Conservation (phyloP, 2,888 invertebrate genomes). For the Atethmia centrago region DNA sequence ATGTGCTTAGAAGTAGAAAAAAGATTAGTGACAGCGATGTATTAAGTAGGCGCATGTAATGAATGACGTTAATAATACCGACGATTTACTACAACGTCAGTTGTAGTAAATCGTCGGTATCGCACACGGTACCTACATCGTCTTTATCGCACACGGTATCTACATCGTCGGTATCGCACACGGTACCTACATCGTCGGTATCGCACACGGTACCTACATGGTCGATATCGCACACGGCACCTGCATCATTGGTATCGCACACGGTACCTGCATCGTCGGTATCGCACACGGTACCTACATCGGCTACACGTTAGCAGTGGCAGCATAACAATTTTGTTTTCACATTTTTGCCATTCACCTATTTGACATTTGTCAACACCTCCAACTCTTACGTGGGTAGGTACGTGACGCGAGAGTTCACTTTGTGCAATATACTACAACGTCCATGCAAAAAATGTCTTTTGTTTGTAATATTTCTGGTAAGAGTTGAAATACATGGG, state of each 20-base stretch:
- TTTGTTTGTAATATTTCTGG: conserved; percentile 28
- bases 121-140: neutral
- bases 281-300: neutral
- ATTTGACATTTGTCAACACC: conserved; percentile 34
- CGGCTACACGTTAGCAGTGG: neutral
- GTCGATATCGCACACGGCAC: neutral
- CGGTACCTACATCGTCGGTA: neutral
- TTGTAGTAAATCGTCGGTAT: conserved; percentile 10
- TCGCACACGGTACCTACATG: neutral
- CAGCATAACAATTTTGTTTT: conserved; percentile 5
- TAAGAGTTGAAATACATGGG: conserved; percentile 20
- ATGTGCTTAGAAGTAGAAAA: neutral
- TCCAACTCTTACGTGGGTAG: conserved; percentile 24
- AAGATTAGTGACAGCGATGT: conserved; percentile 1
- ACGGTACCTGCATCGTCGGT: neutral
- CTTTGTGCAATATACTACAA: conserved; percentile 8
- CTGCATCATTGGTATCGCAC: neutral
- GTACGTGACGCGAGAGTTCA: neutral
- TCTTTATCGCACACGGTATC: too few species aligned
- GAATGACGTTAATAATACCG: conserved; percentile 33
- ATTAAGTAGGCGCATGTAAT: conserved; percentile 32
- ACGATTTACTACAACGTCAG: too few species aligned
- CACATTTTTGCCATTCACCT: conserved; percentile 4
- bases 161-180: neutral
- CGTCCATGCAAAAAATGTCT: conserved; percentile 25